Conservation (phyloP, 2,113 vertebrate species). For the Talpa occidentalis region DNA sequence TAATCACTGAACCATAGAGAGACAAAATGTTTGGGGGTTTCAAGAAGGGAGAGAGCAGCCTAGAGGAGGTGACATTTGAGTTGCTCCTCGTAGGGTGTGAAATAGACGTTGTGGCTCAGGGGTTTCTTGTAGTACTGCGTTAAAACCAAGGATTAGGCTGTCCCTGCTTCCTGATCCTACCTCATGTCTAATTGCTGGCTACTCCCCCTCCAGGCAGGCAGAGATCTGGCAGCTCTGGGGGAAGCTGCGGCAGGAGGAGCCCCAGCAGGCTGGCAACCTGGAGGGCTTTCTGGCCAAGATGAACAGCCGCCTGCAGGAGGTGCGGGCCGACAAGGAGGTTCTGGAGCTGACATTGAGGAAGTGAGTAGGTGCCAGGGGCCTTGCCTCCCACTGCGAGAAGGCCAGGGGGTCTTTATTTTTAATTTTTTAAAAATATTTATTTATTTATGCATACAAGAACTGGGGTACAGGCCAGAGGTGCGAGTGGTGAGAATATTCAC, state of each 20-base stretch:
- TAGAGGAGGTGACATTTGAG: not conserved
- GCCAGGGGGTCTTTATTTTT: too few species aligned
- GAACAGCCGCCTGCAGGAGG: conserved; percentile 83
- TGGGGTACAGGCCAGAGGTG: too few species aligned
- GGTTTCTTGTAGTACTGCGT: not conserved
- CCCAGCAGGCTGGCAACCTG: conserved; percentile 84
- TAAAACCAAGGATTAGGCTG: not conserved
- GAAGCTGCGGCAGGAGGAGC: conserved; percentile 84
- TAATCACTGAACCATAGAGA: too few species aligned
- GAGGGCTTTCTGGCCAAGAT: conserved; percentile 86
- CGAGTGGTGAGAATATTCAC: too few species aligned
- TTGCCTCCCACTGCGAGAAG: accelerated
- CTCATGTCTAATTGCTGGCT: not conserved
- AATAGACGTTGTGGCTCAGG: not conserved
- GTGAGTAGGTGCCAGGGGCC: conserved; percentile 73
- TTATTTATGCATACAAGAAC: too few species aligned
- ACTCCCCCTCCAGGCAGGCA: conserved; percentile 73
- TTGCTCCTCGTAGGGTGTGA: not conserved
- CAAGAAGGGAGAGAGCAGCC: not conserved
- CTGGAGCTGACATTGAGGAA: conserved; percentile 84
- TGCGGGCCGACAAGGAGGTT: conserved; percentile 74
- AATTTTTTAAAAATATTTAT: too few species aligned
- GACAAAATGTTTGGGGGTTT: not conserved
- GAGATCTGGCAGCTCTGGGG: conserved; percentile 89
- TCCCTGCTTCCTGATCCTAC: not conserved